These are phyloP conservation scores for Anisognathus igniventris DNA, from an alignment of 2,797 vertebrate genomes.

Conservation along the genomic window DNA sequence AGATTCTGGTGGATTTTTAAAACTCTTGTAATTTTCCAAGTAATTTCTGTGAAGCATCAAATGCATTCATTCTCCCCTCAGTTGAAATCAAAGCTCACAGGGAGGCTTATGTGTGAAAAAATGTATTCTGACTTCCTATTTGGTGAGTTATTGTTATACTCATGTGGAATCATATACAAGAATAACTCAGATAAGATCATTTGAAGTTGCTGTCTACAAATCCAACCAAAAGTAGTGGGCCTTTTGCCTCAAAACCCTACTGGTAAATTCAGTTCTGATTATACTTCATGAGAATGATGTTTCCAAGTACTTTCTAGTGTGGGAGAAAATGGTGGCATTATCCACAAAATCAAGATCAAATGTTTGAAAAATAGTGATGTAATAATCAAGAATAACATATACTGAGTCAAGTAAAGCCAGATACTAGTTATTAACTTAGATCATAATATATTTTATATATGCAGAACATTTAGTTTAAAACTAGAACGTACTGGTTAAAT, in stretches of 20 bases:
- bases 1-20: not conserved
- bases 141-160: not conserved
- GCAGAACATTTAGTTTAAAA: not conserved
- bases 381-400: not conserved
- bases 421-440: not conserved
- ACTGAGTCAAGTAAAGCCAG: not conserved
- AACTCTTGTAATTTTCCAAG: not conserved
- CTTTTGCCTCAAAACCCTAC: not conserved
- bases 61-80: not conserved
- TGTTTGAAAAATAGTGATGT: not conserved
- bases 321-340: not conserved
- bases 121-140: not conserved
- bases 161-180: not conserved
- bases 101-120: not conserved
- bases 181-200: not conserved
- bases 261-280: not conserved
- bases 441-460: not conserved
- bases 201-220: not conserved
- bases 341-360: not conserved
- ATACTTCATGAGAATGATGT: not conserved
- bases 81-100: not conserved
- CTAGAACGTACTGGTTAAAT: not conserved
- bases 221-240: not conserved
- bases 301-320: not conserved
- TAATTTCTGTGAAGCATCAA: not conserved